A percentile compares a stretch with the other conserved stretches of the same genome.
phyloP scores from a whole-genome alignment of 2,888 invertebrate genomes.

The Calliscelio sp. region DNA sequence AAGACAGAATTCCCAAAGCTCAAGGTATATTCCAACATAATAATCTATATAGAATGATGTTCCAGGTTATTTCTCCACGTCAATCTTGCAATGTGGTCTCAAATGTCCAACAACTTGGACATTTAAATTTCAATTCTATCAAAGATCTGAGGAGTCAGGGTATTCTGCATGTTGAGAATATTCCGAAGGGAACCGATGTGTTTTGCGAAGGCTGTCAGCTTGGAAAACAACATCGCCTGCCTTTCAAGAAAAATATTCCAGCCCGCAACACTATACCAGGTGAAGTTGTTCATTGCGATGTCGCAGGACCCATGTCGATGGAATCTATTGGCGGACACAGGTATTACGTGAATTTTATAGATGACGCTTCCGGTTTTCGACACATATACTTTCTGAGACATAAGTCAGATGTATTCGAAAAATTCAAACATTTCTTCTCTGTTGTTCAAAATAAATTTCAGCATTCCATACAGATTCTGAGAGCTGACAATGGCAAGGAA shows the following conservation, averaged over 20 bases:
- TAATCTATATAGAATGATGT: slow-evolving; percentile 36
- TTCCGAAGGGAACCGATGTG: background rate
- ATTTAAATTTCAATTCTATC: background rate
- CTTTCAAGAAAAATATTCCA: slow-evolving; percentile 2
- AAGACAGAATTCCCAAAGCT: background rate
- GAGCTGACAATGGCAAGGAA: slow-evolving; percentile 66
- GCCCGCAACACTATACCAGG: background rate
- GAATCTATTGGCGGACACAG: background rate
- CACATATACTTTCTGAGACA: slow-evolving; percentile 61
- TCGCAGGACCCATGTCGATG: slow-evolving; percentile 10
- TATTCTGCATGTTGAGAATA: background rate
- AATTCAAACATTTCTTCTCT: background rate
- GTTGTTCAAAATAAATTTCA: slow-evolving; percentile 55
- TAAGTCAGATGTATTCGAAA: slow-evolving; percentile 66
- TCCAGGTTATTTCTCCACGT: background rate
- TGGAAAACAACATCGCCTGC: slow-evolving; percentile 17
- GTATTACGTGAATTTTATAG: slow-evolving; percentile 47
- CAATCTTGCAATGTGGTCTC: background rate
- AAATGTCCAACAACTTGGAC: slow-evolving; percentile 2
- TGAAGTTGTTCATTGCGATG: slow-evolving; percentile 16
- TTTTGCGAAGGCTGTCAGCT: slow-evolving; percentile 20
- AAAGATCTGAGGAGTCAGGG: background rate
- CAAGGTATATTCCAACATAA: slow-evolving; percentile 37
- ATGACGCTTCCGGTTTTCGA: slow-evolving; percentile 55
- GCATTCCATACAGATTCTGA: slow-evolving; percentile 38